Conservation (phyloP, 2,888 invertebrate species). For the Ptychoptera contaminata region DNA sequence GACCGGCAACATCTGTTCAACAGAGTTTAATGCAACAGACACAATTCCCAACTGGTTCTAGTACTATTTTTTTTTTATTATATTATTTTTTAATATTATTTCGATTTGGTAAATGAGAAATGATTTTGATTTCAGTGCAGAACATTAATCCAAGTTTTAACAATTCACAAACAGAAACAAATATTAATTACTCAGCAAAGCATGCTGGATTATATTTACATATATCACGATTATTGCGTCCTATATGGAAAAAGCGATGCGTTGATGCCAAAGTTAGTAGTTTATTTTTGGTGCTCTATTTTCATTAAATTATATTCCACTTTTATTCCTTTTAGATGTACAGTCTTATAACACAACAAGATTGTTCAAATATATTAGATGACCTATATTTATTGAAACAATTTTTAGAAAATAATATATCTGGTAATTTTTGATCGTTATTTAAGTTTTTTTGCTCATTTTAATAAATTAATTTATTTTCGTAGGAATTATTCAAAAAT, state of each 20-base stretch:
- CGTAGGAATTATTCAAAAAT: not conserved
- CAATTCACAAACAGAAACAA: conserved; percentile 10
- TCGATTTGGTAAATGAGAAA: not conserved
- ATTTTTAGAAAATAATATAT: conserved; percentile 51
- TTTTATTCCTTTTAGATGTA: conserved; percentile 36
- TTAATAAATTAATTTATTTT: not conserved
- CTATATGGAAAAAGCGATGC: conserved; percentile 74
- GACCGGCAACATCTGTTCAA: conserved; percentile 7
- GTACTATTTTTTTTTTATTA: conserved; percentile 18
- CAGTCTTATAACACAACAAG: conserved; percentile 49
- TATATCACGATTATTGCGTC: conserved; percentile 71
- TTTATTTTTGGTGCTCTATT: too few relatives aligned
- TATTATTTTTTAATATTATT: not conserved
- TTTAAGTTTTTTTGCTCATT: conserved; percentile 8
- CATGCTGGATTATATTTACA: conserved; percentile 90
- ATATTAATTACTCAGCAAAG: conserved; percentile 52
- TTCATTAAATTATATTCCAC: not conserved
- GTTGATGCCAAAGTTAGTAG: conserved; percentile 36
- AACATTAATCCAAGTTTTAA: conserved; percentile 1
- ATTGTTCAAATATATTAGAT: conserved; percentile 55
- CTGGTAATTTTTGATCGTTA: too few relatives aligned
- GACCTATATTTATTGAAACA: conserved; percentile 57
- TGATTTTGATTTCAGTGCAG: not conserved
- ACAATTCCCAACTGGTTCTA: conserved; percentile 29
- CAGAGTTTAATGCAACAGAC: conserved; percentile 30